Conservation (phyloP, 2,113 vertebrate species). For the Colius striatus region DNA sequence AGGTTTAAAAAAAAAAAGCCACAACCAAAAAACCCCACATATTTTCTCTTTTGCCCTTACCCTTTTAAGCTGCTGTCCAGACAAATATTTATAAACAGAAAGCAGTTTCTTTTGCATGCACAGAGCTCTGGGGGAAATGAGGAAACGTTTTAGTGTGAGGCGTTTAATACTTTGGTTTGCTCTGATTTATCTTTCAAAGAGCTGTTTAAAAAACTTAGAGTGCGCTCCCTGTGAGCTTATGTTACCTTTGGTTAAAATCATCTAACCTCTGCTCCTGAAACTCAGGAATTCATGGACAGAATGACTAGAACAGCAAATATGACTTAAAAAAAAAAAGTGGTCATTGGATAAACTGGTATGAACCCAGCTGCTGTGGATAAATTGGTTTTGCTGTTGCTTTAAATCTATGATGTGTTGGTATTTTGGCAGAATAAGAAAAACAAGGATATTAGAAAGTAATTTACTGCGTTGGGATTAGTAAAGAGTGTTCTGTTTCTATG, state of each 20-base stretch:
- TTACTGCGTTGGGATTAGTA: conserved; percentile 31
- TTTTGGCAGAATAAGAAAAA: conserved; percentile 62
- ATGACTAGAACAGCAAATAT: conserved; percentile 21
- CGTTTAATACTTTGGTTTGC: neutral
- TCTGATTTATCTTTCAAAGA: conserved; percentile 43
- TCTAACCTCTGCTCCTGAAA: neutral
- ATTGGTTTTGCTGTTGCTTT: conserved; percentile 56
- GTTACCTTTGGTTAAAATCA: conserved; percentile 21
- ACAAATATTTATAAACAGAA: conserved; percentile 37
- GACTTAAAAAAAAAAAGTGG: neutral
- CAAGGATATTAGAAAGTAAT: conserved; percentile 64
- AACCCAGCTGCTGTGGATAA: conserved; percentile 25
- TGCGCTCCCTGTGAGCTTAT: neutral
- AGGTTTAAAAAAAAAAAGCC: neutral
- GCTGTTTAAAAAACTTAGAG: conserved; percentile 8
- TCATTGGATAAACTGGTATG: conserved; percentile 12
- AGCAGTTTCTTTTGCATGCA: conserved; percentile 1
- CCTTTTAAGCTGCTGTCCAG: conserved; percentile 2
- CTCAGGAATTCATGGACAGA: conserved; percentile 1
- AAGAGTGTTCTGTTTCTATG: conserved; percentile 21
- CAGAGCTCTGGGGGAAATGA: neutral
- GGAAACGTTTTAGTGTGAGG: conserved; percentile 26
- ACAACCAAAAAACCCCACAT: fast-evolving
- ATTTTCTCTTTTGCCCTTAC: neutral
- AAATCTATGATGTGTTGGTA: conserved; percentile 47